Conservation (phyloP, 2,113 vertebrate species). For the Mastomys coucha region DNA sequence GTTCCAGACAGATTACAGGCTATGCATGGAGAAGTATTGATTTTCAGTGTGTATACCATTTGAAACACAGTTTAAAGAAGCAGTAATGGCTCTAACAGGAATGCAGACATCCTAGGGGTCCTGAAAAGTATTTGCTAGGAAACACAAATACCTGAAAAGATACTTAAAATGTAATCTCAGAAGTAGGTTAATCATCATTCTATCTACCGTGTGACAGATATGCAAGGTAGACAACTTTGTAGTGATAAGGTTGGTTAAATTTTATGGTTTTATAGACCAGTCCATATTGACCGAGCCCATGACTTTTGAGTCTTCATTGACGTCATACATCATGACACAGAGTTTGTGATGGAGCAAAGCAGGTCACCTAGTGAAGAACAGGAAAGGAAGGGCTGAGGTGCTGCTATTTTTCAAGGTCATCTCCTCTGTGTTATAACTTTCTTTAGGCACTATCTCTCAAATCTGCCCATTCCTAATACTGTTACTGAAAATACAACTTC, state of each 20-base stretch:
- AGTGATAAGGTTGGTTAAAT: neutral
- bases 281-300: no score
- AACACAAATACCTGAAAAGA: neutral
- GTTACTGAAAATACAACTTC: rapidly evolving
- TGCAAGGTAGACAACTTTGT: neutral
- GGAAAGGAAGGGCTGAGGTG: neutral
- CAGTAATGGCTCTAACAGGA: neutral
- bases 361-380: neutral
- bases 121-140: neutral
- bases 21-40: neutral
- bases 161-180: neutral
- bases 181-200: neutral
- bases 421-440: no score
- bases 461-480: neutral
- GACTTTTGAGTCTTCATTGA: neutral
- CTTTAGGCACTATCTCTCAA: neutral
- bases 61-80: neutral
- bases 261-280: neutral
- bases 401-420: neutral
- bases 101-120: neutral
- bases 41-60: neutral
- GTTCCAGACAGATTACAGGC: neutral
- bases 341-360: neutral
- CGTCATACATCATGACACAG: neutral
- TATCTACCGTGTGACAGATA: neutral